Conservation (phyloP, 92 coral and sea anemone genomes). For the Palythoa heliodiscus region DNA sequence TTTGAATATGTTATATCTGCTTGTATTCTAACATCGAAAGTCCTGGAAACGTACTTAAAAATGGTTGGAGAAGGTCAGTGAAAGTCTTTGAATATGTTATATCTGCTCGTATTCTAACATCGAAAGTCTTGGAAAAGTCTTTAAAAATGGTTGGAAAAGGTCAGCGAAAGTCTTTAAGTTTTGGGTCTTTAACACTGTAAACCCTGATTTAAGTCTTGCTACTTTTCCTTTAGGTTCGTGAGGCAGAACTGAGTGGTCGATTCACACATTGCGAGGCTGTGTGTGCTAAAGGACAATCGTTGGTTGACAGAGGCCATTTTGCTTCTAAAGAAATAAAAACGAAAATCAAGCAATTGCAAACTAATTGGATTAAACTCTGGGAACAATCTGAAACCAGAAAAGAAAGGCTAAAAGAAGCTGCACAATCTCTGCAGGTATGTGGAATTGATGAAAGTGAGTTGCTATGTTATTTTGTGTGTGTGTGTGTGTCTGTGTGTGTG, state of each 20-base stretch:
- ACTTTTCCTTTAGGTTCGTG: conserved; percentile 65
- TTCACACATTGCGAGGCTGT: conserved; percentile 81
- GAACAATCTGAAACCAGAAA: conserved; percentile 81
- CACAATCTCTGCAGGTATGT: conserved; percentile 88
- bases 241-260: conserved; percentile 85
- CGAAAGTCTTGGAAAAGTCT: no score
- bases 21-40: no score
- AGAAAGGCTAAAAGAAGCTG: conserved; percentile 95
- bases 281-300: conserved; percentile 81
- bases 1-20: no score
- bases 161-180: no score
- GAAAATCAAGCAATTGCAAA: conserved; percentile 88
- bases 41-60: no score
- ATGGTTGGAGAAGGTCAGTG: no score
- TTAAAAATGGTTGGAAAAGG: no score
- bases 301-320: conserved; percentile 84
- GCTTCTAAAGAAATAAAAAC: conserved; percentile 91
- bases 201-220: no score
- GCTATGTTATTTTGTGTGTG: neutral
- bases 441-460: neutral
- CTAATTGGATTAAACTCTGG: conserved; percentile 81
- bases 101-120: no score
- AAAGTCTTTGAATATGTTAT: no score
- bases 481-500: neutral
- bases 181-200: no score